Evolutionary conservation across 2,113 vertebrate species (phyloP), one percentile per base, ranked within the genome.

Genomic region (Pogonocichla stellata): DNA sequence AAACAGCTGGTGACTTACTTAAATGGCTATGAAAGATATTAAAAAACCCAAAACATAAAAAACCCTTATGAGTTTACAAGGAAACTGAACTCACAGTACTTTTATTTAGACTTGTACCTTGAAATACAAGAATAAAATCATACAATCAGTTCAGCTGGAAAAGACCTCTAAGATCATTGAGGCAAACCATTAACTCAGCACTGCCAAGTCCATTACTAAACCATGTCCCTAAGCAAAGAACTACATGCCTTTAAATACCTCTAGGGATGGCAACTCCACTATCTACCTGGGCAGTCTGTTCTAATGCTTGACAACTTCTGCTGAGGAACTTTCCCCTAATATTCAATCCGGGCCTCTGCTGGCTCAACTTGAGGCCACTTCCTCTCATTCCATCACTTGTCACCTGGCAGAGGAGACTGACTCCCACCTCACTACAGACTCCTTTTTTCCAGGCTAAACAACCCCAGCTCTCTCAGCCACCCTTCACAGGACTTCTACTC

Each of bases 1-100:
- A 83, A 88, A 45, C 34, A 88, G 38, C 16, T 62, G 16, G 19
- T 61, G 45, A 79, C 29, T 62, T 43, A 88, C 12, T 13, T 81
- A 88, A 91, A 88, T 16, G 10, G 5, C 33, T 80, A 45, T 33
- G 9, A 86, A 65, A 86, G 7, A 22, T 43, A 73, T 9, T 34
- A 6, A 50, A 47, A 58, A 25, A 15, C 1, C 5, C 2, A 34
- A 51, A 70, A 0, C 8, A 53, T 2, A 47, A 47, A 3, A 29
- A 72, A 40, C 3, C 3, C 4, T 4, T 16, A 7, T 45, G 12
- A 75, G 12, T 60, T 80, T 69, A 36, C 33, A 19, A 73, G 23
- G 29, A 56, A 88, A 73, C 3, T 18, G 38, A 88, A 48, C 17
- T 10, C 9, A 16, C 19, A 50, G 14, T 24, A 58, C 10, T 53